Percentiles rank a stretch among this genome's conserved stretches.
phyloP scores from a whole-genome alignment of 2,113 vertebrate species.

The Lophotis ruficrista region DNA sequence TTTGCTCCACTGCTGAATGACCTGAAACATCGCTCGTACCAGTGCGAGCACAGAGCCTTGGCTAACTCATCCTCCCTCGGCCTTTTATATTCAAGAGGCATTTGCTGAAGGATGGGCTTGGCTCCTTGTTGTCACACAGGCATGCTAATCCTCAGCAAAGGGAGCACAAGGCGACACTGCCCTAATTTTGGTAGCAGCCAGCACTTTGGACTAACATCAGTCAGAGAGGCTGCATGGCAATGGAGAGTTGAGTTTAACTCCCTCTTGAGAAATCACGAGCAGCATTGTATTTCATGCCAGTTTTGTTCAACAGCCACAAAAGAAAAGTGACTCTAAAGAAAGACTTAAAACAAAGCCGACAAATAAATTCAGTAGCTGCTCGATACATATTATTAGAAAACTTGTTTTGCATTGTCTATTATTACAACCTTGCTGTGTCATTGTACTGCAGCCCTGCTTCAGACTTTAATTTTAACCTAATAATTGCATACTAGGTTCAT shows the following conservation, averaged over 20 bases:
- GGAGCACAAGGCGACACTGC: background rate
- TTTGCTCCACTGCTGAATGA: background rate
- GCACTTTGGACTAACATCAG: background rate
- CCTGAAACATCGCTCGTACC: background rate
- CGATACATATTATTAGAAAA: background rate
- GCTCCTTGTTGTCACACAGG: background rate
- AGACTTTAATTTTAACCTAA: background rate
- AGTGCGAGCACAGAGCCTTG: background rate
- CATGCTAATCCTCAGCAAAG: background rate
- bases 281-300: background rate
- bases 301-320: background rate
- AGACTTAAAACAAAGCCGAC: background rate
- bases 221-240: background rate
- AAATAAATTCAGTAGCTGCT: background rate
- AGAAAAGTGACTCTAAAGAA: background rate
- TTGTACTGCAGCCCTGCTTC: background rate
- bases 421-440: background rate
- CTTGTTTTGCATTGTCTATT: background rate
- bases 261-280: background rate
- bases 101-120: background rate
- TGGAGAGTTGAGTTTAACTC: background rate
- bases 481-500: background rate
- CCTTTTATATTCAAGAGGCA: background rate
- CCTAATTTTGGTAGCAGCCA: background rate
- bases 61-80: background rate